Evolutionary conservation across 2,113 vertebrate species (phyloP).

Genomic region (Taurulus bubalis): DNA sequence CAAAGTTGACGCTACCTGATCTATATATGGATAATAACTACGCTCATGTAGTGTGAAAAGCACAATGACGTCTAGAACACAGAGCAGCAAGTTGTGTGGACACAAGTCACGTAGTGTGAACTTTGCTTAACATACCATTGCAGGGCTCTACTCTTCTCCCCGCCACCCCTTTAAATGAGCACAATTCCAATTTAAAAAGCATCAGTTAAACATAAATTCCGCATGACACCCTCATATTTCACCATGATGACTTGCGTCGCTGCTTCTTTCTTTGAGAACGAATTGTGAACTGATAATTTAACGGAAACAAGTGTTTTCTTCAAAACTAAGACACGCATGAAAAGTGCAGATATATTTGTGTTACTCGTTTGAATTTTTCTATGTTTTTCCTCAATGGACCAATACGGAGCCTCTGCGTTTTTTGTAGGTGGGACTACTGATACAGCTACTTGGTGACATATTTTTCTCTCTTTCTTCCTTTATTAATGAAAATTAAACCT

Average conservation of each 20-base stretch:
- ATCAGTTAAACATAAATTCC: slow-evolving; percentile 7
- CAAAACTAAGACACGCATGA: background rate
- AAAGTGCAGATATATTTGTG: background rate
- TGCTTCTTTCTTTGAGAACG: background rate
- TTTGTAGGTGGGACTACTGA: background rate
- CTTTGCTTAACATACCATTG: background rate
- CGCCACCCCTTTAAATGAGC: background rate
- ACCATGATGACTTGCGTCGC: background rate
- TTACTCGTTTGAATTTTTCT: background rate
- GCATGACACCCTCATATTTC: background rate
- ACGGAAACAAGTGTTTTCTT: background rate
- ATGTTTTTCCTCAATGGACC: background rate
- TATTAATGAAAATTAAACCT: background rate
- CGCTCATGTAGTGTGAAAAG: too few species aligned
- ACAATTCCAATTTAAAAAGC: slow-evolving; percentile 9
- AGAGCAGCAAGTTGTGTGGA: too few species aligned
- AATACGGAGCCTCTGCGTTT: background rate
- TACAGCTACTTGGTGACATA: background rate
- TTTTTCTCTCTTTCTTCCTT: background rate
- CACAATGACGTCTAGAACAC: too few species aligned
- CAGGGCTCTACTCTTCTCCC: background rate
- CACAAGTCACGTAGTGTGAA: too few species aligned
- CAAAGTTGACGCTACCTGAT: too few species aligned
- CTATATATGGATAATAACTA: too few species aligned
- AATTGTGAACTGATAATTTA: background rate